Base-by-base conservation (phyloP, 2,113 vertebrate genomes). In the Leiothrix lutea region DNA sequence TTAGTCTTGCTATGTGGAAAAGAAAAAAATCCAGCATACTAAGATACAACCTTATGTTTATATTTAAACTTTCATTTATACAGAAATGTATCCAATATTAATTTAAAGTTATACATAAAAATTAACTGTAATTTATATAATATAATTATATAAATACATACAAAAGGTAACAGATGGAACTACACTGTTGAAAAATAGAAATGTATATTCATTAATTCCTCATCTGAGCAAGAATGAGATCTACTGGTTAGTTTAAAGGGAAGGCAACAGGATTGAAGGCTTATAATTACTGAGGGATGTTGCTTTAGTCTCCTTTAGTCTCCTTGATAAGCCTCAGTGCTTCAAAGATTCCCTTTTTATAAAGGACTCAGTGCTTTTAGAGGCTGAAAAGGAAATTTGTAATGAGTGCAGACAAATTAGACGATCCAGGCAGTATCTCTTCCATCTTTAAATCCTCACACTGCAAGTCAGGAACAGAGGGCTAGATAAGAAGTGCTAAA, bases 381-480 rank as follows among this genome's bases (percentile, higher is more conserved):
- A 60, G 40, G 28, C 48, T 67, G 70, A 85, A 90, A 56, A 85
- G 23, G 24, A 93, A 97, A 87, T 85, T n/a, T 87, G 48, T 90
- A 96, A 94, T 90, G 81, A 94, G 40, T 61, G 53, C 40, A 87
- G 81, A 72, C 53, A 94, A 94, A 93, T 93, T 90, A 93, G 85
- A 29, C 10, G 2, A 90, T 82, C 25, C 61, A 91, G 86, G 85
- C 28, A 51, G 40, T 81, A 95, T 87, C 94, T 94, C 31, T 82
- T 65, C 81, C 65, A 75, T 93, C 85, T 94, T 91, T 85, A 90
- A 94, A 94, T 90, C 61, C 48, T 85, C 36, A 75, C 4, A 0
- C 5, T 95, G 61, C n/a, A 75, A 96, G 25, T 42, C 78, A 90
- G 74, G 66, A 93, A 61, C 48, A 85, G 78, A 85, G 57, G 62